Evolutionary conservation across 1,140 invertebrate genomes (phyloP).

Genomic region (Hyposmocoma kahamanoa): DNA sequence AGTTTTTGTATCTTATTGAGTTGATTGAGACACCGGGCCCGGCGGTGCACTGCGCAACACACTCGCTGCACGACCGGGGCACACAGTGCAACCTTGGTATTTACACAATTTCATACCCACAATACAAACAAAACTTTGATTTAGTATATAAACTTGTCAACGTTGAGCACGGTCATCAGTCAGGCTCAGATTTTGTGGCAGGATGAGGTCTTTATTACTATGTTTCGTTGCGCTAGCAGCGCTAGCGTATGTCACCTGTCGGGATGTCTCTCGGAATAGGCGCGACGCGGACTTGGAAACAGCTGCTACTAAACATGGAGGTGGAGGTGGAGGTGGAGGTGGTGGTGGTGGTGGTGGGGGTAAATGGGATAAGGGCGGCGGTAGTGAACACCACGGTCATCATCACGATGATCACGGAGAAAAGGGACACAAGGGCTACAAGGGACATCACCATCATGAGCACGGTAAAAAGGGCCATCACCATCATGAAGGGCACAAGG

Average conservation of each 20-base stretch:
- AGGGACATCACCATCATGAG: constrained; percentile 79
- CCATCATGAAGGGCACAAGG: constrained; percentile 80
- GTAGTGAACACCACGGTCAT: constrained; percentile 66
- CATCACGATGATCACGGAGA: constrained; percentile 74
- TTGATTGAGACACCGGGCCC: constrained; percentile 36
- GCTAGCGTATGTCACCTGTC: constrained; percentile 49
- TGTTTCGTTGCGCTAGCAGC: constrained; percentile 48
- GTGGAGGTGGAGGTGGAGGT: constrained; percentile 75
- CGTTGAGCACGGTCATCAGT: constrained; percentile 43
- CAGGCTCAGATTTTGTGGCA: constrained; percentile 37
- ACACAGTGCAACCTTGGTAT: constrained; percentile 56
- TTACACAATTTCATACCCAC: constrained; percentile 46
- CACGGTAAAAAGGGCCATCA: constrained; percentile 82
- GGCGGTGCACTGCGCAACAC: constrained; percentile 45
- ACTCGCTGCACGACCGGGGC: constrained; percentile 26
- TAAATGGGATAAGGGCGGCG: constrained; percentile 75
- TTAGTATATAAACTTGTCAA: constrained; percentile 55
- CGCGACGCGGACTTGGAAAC: constrained; percentile 72
- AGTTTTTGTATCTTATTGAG: too few relatives aligned
- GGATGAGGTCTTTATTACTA: constrained; percentile 50
- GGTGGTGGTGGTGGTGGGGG: constrained; percentile 35
- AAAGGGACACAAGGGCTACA: constrained; percentile 72
- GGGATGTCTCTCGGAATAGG: constrained; percentile 36
- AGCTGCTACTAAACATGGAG: constrained; percentile 71
- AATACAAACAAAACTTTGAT: constrained; percentile 44